Base-by-base conservation (phyloP, 2,113 vertebrate genomes). In the Coptodon bakossiorum region DNA sequence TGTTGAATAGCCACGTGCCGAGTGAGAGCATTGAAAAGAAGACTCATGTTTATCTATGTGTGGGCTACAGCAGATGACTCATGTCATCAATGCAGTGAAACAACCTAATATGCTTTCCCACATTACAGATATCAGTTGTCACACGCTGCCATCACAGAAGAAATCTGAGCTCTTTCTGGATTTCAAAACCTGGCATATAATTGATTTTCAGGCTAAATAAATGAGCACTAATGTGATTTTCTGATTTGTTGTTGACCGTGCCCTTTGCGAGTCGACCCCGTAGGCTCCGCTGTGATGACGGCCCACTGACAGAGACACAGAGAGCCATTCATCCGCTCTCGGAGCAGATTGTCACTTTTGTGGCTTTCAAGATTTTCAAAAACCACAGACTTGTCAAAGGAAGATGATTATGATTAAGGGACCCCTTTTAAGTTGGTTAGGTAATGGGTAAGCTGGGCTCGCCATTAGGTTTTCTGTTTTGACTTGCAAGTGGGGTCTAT, bases 381-480 rank as follows among this genome's bases (percentile, higher is more conserved):
- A 93, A 92, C 90, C 90, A 88, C 89, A 88, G 85, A 87, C 89
- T 90, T 91, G 90, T 92, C 90, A 92, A 90, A 93, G 73, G 59
- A 87, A 89, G 80, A 68, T 59, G 27, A 84, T 91, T 86, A 90
- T 91, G 89, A 92, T 93, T 91, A 88, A 6, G 34, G 63, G 5
- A 52, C 81, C 82, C 52, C 85, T 76, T 85, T 71, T 82, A 85
- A 68, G 79, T 66, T 84, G 71, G 89, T 91, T 90, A 84, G 82
- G 82, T 88, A 76, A 81, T 90, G 63, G 61, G 40, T 79, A 81
- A 57, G 73, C 78, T 82, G 61, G 52, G 19, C 59, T 86, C 34
- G 2, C 50, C 57, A 56, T 78, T 73, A 34, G 45, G 53, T 73
- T 87, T 93, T 86, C 56, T 85, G 71, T 73, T 88, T 79, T 53